Conservation (phyloP, 1,140 invertebrate genomes). For the Trissolcus basalis region DNA sequence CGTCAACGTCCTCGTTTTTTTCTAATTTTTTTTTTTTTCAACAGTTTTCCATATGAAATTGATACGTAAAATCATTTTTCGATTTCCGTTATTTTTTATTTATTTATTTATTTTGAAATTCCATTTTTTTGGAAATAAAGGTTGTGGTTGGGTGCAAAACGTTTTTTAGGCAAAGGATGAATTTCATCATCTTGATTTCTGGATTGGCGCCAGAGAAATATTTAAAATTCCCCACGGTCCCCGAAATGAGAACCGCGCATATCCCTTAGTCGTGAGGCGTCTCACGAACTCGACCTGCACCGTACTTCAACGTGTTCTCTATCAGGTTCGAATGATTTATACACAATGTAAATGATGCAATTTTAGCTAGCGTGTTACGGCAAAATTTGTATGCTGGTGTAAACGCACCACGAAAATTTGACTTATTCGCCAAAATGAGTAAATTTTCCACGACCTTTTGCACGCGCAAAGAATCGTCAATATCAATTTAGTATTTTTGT, state of each 20-base stretch:
- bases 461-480: too few species aligned
- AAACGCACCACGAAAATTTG: too few species aligned
- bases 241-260: slow-evolving; percentile 23
- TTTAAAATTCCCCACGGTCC: slow-evolving; percentile 63
- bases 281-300: slow-evolving; percentile 13
- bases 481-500: too few species aligned
- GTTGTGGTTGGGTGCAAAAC: background rate
- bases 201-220: slow-evolving; percentile 64
- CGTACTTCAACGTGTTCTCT: slow-evolving; percentile 6
- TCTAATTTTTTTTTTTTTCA: too few species aligned
- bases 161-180: slow-evolving; percentile 53
- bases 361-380: background rate
- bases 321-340: slow-evolving; percentile 26
- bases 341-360: slow-evolving; percentile 7
- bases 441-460: too few species aligned
- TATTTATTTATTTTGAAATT: too few species aligned
- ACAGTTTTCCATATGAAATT: too few species aligned
- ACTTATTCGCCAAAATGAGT: too few species aligned
- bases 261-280: slow-evolving; percentile 28
- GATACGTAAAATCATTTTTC: too few species aligned
- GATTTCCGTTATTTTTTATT: too few species aligned
- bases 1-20: too few species aligned
- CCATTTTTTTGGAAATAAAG: too few species aligned
- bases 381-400: background rate
- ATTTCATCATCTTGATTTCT: slow-evolving; percentile 62